Base-by-base conservation (phyloP, 2,888 invertebrate genomes). In the Thalpophila matura region DNA sequence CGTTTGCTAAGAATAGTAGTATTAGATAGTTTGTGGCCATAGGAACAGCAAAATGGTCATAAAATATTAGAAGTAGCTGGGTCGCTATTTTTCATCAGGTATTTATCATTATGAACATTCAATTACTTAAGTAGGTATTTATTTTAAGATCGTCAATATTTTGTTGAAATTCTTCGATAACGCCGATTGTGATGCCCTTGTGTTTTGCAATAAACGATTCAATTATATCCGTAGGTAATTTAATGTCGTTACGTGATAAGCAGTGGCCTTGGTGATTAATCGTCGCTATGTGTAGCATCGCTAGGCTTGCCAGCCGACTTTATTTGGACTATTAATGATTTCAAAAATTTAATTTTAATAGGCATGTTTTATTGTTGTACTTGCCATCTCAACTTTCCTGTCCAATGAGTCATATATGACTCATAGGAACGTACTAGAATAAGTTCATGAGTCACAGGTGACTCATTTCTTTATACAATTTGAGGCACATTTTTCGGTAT, bases 141-240 rank as follows among this genome's bases (percentile, higher is more conserved):
- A 14, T 45, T 26, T 33, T 37, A 35, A 29, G 35, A 29, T 59
- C 12, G 9, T 29, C 47, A 33, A 35, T 40, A 31, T 51, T 47
- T 29, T 12, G 29, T 43, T 38, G 20, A 45, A 51, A 18, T 18
- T 18, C 7, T 37, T 29, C 38, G 74, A 77, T 71, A 74, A 58
- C 58, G 37, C 12, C 47, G 63, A 55, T 26, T 49, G 51, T 45
- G 26, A 53, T 46, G 71, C 27, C 71, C 78, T 80, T 74, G 74
- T 58, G 38, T 60, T 58, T 79, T 47, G 71, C 78, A 74, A 60
- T 61, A 63, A 61, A 63, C 46, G 24, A 70, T 43, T 43, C 38
- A 43, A 69, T 77, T 60, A 64, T 69, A 77, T 79, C 78, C 74
- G 74, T 47, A n/a, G n/a, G n/a, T n/a, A 64, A 71, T 72, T 79